These are phyloP conservation scores for Hesperophylax magnus DNA, from an alignment of 1,140 invertebrate genomes.

Conservation along the genomic window DNA sequence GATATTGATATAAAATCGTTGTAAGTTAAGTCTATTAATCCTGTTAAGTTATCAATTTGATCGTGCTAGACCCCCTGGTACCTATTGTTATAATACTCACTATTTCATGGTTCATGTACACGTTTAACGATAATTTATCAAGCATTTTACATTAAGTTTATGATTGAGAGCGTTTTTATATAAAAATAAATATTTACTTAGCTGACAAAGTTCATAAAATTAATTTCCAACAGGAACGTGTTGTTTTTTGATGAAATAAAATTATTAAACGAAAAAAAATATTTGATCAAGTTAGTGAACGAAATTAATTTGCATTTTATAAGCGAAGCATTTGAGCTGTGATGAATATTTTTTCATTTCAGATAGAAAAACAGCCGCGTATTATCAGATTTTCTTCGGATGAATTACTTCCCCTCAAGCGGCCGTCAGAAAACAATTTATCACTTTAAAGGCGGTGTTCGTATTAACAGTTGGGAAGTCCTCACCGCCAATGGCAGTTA, in stretches of 20 bases:
- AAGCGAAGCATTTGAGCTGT: constrained; percentile 6
- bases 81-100: too few species aligned
- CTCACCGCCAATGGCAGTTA: neutral
- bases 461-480: constrained; percentile 38
- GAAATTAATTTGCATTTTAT: constrained; percentile 28
- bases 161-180: too few species aligned
- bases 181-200: neutral
- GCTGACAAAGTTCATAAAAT: constrained; percentile 21
- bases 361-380: constrained; percentile 19
- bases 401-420: constrained; percentile 28
- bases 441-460: constrained; percentile 52
- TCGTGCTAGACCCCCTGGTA: too few species aligned
- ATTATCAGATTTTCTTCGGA: constrained; percentile 26
- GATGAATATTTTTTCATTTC: constrained; percentile 35
- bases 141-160: too few species aligned
- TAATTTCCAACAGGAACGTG: constrained; percentile 1
- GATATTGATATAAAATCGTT: too few species aligned
- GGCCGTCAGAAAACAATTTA: constrained; percentile 51
- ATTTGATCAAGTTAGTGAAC: constrained; percentile 18
- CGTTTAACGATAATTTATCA: too few species aligned
- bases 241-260: constrained; percentile 12
- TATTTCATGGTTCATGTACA: too few species aligned
- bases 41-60: too few species aligned
- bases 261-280: constrained; percentile 22
- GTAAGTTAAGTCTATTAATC: too few species aligned